Evolutionary conservation across 2,113 vertebrate genomes (phyloP).

Genomic region (Bucco capensis): DNA sequence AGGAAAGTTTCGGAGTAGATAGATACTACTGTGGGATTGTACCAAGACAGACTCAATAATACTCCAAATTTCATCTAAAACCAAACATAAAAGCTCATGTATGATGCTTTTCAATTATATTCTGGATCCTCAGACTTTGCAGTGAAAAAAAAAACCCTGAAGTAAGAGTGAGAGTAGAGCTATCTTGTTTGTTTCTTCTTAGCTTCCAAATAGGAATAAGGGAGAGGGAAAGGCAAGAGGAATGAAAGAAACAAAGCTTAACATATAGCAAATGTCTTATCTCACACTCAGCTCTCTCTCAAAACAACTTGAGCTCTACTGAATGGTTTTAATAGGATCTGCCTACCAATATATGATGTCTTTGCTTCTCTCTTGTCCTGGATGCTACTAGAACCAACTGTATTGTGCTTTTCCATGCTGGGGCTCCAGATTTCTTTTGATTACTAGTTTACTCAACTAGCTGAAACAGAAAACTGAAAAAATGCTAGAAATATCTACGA

Average conservation of each 20-base stretch:
- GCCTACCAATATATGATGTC: neutral
- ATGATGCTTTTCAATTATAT: neutral
- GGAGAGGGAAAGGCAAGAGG: neutral
- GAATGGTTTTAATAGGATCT: neutral
- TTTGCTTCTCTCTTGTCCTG: neutral
- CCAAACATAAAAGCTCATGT: neutral
- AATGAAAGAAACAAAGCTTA: neutral
- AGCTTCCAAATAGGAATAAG: neutral
- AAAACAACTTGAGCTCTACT: neutral
- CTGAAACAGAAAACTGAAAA: neutral
- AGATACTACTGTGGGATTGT: neutral
- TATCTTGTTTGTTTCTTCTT: neutral
- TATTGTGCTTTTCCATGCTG: neutral
- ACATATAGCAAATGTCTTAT: neutral
- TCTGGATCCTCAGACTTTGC: neutral
- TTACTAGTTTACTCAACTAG: neutral
- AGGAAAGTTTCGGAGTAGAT: neutral
- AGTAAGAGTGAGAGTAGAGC: neutral
- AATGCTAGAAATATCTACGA: neutral
- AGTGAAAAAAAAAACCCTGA: neutral
- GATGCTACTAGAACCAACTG: neutral
- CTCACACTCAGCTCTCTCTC: neutral
- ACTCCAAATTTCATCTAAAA: neutral
- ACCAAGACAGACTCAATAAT: neutral
- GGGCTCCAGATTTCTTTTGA: neutral